Evolutionary conservation across 2,888 invertebrate genomes (phyloP).

Genomic region (Drosophila antonietae): DNA sequence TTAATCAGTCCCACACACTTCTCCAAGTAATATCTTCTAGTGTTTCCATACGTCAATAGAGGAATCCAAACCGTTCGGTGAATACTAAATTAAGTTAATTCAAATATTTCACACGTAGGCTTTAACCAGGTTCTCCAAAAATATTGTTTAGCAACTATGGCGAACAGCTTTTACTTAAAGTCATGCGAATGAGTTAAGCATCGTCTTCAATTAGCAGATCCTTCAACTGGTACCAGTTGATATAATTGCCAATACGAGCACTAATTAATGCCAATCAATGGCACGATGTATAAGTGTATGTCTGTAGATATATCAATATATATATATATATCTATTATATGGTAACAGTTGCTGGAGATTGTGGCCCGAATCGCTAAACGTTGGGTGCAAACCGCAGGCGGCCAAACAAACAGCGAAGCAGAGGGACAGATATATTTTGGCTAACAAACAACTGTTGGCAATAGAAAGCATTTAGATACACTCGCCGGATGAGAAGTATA

Average conservation of each 20-base stretch:
- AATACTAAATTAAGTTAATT: background rate
- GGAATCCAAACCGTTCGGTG: background rate
- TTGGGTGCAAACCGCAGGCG: conserved; percentile 56
- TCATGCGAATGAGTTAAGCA: conserved; percentile 39
- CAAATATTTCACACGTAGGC: conserved; percentile 15
- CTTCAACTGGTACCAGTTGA: conserved; percentile 73
- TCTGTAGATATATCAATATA: background rate
- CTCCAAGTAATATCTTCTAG: background rate
- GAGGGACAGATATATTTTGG: conserved; percentile 48
- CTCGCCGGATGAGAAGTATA: conserved; percentile 59
- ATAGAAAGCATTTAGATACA: conserved; percentile 67
- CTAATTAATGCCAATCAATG: conserved; percentile 70
- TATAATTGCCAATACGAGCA: conserved; percentile 43
- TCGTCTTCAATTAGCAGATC: conserved; percentile 65
- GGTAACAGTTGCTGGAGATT: conserved; percentile 67
- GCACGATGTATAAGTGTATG: conserved; percentile 27
- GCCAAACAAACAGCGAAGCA: background rate
- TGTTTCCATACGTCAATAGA: background rate
- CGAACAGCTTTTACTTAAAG: conserved; percentile 39
- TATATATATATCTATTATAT: background rate
- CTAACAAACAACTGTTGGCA: conserved; percentile 66
- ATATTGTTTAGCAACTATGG: conserved; percentile 55
- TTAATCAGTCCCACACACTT: background rate
- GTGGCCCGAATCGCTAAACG: conserved; percentile 59
- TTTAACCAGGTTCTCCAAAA: conserved; percentile 15